These are phyloP conservation scores for Semnopithecus entellus DNA, from an alignment of 2,113 vertebrate genomes.

Conservation along the genomic window DNA sequence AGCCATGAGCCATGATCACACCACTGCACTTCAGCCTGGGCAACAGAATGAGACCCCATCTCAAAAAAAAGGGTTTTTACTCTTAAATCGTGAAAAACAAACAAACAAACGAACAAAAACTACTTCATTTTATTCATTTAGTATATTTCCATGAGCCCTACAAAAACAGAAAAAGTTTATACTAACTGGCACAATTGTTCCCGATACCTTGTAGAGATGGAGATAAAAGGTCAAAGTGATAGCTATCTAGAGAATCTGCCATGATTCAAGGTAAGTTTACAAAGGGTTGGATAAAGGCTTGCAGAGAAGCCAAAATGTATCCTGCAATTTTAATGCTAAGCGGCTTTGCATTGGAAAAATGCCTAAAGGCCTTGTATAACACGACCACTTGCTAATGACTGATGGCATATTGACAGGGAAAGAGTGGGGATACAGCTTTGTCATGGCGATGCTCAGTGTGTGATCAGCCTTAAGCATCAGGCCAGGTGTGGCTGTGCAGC, in stretches of 20 bases:
- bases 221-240: conserved; percentile 72
- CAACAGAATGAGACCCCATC: too few relatives aligned
- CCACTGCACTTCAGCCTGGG: too few relatives aligned
- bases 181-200: not conserved
- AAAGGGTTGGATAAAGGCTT: conserved; percentile 78
- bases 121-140: not conserved
- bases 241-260: conserved; percentile 69
- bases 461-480: conserved; percentile 81
- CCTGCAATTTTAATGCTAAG: conserved; percentile 90
- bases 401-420: conserved; percentile 91
- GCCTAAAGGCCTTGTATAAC: conserved; percentile 89
- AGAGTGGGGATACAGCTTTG: conserved; percentile 87
- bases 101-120: too few relatives aligned
- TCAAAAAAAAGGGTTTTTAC: not conserved
- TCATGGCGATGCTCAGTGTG: conserved; percentile 86
- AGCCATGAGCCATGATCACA: too few relatives aligned
- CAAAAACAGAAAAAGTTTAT: not conserved
- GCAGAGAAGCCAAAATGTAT: conserved; percentile 76
- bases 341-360: conserved; percentile 90
- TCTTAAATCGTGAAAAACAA: not conserved
- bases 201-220: conserved; percentile 48
- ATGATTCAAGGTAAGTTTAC: conserved; percentile 74
- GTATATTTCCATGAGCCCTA: not conserved
- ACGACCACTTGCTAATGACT: conserved; percentile 89
- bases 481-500: conserved; percentile 62